Evolutionary conservation across 2,888 invertebrate species (phyloP), one percentile per base, ranked within the genome.

Genomic region (Drosophila fungiperda): DNA sequence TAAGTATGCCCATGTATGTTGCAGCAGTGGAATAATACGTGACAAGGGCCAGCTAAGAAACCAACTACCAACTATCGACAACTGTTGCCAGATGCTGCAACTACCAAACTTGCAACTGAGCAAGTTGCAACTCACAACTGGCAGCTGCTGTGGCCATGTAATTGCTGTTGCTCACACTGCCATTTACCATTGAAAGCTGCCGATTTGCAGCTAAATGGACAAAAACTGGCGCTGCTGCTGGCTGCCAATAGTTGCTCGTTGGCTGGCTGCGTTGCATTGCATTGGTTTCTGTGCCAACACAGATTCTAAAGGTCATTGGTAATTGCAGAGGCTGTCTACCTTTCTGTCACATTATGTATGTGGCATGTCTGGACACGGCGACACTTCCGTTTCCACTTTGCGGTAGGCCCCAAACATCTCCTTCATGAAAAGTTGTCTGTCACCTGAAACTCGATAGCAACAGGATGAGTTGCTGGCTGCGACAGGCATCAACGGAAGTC

Each of bases 361-460:
- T 55, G 26, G 45, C 45, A 23, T 55, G 67, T 70, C 81, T 82
- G 68, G 80, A 76, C 70, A 71, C 64, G 78, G 78, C 72, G 82
- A 87, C 83, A 91, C 91, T 91, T 90, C 91, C 90, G 90, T 86
- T 90, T 91, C 90, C 90, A 90, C 87, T 91, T 89, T 91, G 91
- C 78, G 91, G 89, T 86, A 65, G 61, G 72, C 67, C 76, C 84
- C 70, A 78, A 58, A 67, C 54, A 77, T 67, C 64, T 63, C 54
- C 11, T 76, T 73, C 35, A 70, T 45, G 23, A 75, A 78, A 66
- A 35, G 58, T 49, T 61, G 54, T 7, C 49, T 20, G 49, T 17
- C 58, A 50, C 49, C 57, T 71, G 82, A 72, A 89, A 89, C 72
- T 57, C 63, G 82, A 85, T 76, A 79, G 66, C 67, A 73, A 72